Evolutionary conservation across 2,797 vertebrate genomes (phyloP).

Genomic region (Pseudochirops cupreus): DNA sequence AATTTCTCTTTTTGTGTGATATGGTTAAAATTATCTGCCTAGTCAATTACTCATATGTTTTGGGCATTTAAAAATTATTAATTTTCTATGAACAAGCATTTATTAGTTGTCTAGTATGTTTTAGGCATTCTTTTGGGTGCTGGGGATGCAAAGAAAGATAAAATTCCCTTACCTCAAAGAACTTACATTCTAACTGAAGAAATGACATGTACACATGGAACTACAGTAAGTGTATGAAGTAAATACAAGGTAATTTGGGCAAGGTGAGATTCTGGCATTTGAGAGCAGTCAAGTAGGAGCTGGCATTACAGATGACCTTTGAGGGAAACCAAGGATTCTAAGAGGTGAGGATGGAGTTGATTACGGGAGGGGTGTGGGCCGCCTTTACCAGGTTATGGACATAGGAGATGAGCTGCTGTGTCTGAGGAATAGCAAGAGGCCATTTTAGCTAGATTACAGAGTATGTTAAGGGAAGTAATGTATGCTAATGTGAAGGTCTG

Average conservation of each 20-base stretch:
- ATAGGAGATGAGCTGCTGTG: neutral
- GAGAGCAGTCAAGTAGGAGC: neutral
- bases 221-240: neutral
- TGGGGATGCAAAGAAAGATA: neutral
- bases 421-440: neutral
- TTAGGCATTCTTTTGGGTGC: neutral
- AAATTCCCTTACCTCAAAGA: neutral
- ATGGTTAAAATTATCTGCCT: constrained; percentile 36
- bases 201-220: neutral
- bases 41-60: constrained; percentile 27
- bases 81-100: neutral
- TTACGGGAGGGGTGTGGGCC: neutral
- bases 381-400: neutral
- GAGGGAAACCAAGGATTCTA: neutral
- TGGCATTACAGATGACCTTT: neutral
- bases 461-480: neutral
- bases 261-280: neutral
- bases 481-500: neutral
- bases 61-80: constrained; percentile 46
- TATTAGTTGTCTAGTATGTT: neutral
- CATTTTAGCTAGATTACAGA: neutral
- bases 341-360: neutral
- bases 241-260: neutral
- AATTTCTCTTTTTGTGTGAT: constrained; percentile 39
- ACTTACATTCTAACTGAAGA: neutral